A percentile compares a stretch with the other conserved stretches of the same genome.
phyloP scores from a whole-genome alignment of 2,797 vertebrate genomes.

The Rallus crepitans region DNA sequence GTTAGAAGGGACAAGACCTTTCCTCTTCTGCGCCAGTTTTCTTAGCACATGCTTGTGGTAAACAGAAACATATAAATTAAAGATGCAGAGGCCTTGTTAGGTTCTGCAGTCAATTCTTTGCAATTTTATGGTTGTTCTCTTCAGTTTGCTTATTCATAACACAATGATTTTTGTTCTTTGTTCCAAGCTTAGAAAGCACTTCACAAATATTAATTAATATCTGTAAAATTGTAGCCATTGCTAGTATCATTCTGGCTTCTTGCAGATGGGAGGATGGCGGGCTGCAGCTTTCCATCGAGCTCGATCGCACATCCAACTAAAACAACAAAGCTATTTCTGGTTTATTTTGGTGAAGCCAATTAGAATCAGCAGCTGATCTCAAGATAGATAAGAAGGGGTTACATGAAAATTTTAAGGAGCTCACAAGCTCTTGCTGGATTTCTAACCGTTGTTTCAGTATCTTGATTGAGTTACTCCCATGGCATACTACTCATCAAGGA shows the following conservation, averaged over 20 bases:
- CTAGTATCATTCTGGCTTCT: background rate
- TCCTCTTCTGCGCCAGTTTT: background rate
- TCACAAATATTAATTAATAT: slow-evolving; percentile 50
- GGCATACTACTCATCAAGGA: fast-evolving
- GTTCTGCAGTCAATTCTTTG: slow-evolving; percentile 44
- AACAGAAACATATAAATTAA: slow-evolving; percentile 31
- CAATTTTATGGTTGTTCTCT: slow-evolving; percentile 42
- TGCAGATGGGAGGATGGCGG: slow-evolving; percentile 5
- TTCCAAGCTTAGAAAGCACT: slow-evolving; percentile 34
- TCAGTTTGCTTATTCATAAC: slow-evolving; percentile 43
- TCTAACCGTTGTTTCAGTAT: background rate
- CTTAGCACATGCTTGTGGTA: background rate
- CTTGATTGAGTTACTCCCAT: background rate
- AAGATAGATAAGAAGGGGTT: background rate
- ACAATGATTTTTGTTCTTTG: slow-evolving; percentile 19
- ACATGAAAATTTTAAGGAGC: background rate
- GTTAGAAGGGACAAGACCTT: background rate
- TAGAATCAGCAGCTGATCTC: background rate
- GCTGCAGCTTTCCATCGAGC: background rate
- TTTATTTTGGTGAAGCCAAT: slow-evolving; percentile 15
- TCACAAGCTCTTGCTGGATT: background rate
- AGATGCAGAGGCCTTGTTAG: slow-evolving; percentile 45
- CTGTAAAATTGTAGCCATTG: slow-evolving; percentile 1
- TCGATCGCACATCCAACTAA: background rate
- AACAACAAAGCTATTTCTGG: background rate